phyloP scores from a whole-genome alignment of 2,888 invertebrate genomes.

The Leucophenga montana region DNA sequence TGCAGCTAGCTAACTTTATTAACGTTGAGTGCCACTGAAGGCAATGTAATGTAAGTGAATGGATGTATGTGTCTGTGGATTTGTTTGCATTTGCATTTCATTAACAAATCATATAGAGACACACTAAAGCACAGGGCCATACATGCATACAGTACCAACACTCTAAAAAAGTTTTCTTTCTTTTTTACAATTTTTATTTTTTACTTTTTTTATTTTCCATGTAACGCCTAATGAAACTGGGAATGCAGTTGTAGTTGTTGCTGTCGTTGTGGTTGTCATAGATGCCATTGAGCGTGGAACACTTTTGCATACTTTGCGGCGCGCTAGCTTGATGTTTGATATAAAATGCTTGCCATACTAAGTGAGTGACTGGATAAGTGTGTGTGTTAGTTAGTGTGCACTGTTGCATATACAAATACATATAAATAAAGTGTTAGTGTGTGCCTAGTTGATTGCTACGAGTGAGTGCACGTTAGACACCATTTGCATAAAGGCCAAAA shows the following conservation, averaged over 20 bases:
- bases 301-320: constrained; percentile 10
- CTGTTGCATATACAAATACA: background rate
- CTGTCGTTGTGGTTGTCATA: constrained; percentile 31
- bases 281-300: constrained; percentile 36
- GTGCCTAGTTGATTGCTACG: too few relatives aligned
- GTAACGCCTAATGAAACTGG: constrained; percentile 40
- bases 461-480: background rate
- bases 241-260: constrained; percentile 22
- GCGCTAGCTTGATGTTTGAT: background rate
- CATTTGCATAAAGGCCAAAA: constrained; percentile 7
- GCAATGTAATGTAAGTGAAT: constrained; percentile 9
- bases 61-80: background rate
- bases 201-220: background rate
- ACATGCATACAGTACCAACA: background rate
- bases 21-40: constrained; percentile 50
- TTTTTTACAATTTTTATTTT: too few relatives aligned
- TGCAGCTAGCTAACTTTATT: constrained; percentile 45
- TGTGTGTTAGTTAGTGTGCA: background rate
- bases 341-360: too few relatives aligned
- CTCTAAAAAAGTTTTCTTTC: too few relatives aligned
- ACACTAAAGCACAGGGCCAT: constrained; percentile 30
- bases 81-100: constrained; percentile 63
- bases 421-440: background rate
- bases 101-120: constrained; percentile 47
- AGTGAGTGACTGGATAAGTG: too few relatives aligned